Evolutionary conservation across 2,113 vertebrate species (phyloP), one percentile per base, ranked within the genome.

Genomic region (Embiotoca jacksoni): DNA sequence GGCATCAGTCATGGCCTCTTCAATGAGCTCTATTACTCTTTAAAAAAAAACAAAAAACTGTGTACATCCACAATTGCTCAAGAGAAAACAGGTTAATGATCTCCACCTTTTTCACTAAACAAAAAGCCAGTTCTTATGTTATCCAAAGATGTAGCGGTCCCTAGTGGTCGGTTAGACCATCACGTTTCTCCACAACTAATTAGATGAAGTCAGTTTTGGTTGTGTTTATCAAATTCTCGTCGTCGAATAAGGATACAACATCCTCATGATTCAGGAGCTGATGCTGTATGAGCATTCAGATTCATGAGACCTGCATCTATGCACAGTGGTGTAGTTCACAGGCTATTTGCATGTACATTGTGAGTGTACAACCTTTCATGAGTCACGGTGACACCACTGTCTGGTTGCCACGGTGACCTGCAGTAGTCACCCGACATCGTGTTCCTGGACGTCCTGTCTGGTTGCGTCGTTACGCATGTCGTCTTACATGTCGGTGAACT

Each of bases 111-210:
- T 23, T 23, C 23, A 73, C 3, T 41, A 49, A 14, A 49, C 14
- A 31, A 4, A 16, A 2, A 37, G 0, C 37, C 10, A 11, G 16
- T 31, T 50, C 47, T 32, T 1, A 33, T 62, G 35, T 72, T 84
- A 58, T 30, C 16, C 50, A 53, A 72, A 71, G 78, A 66, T 60
- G n/a, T 30, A 81, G 85, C 9, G 73, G 88, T 85, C 92, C 92
- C 92, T 89, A 83, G 91, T 86, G 92, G 86, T 52, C 32, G 0
- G 1, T 61, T 33, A 2, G 35, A 56, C 3, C 10, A 44, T 65
- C 49, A 56, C n/a, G 55, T 44, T 23, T 54, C 30, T 37, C 37
- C 11, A n/a, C 36, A 49, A n/a, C 30, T 16, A 15, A 59, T 66
- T 55, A 68, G 52, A 55, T 63, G 14, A 69, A 83, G 32, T 59